A percentile compares a stretch with the other conserved stretches of the same genome.
Conservation (phyloP, 2,888 invertebrate genomes). For the Euproctis similis region DNA sequence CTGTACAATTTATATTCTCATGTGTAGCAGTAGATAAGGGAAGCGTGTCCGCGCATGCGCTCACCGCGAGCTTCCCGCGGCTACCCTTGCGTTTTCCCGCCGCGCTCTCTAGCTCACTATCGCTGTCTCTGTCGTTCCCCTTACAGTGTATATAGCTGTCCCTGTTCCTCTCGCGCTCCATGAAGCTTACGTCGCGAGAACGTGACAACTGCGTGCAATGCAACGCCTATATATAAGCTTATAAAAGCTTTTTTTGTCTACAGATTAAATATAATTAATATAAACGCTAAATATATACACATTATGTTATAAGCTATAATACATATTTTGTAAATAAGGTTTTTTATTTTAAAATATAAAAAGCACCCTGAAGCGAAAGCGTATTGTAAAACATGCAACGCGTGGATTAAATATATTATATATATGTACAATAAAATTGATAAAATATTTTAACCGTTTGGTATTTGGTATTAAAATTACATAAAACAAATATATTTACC, state of each 20-base stretch:
- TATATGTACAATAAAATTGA: neutral
- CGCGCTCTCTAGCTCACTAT: conserved; percentile 87
- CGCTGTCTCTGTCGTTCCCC: conserved; percentile 82
- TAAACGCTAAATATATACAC: conserved; percentile 16
- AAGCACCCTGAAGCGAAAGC: conserved; percentile 22
- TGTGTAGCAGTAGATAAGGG: conserved; percentile 28
- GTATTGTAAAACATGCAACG: conserved; percentile 15
- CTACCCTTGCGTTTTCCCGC: conserved; percentile 72
- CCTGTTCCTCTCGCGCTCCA: conserved; percentile 70
- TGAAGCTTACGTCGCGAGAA: conserved; percentile 67
- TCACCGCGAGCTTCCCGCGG: conserved; percentile 83
- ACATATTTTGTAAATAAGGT: conserved; percentile 1
- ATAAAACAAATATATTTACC: too few species aligned
- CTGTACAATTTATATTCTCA: conserved; percentile 39
- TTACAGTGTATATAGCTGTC: conserved; percentile 71
- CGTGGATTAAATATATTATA: too few species aligned
- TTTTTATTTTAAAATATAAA: conserved; percentile 12
- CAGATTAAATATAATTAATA: conserved; percentile 10
- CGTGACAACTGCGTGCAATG: conserved; percentile 70
- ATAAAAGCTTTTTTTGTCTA: conserved; percentile 13
- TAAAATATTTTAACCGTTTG: too few species aligned
- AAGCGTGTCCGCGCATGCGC: conserved; percentile 56
- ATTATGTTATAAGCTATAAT: neutral
- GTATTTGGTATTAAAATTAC: too few species aligned
- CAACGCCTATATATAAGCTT: conserved; percentile 44